These are phyloP conservation scores for Ivindomyrus marchei DNA, from an alignment of 2,113 vertebrate species.

Conservation along the genomic window DNA sequence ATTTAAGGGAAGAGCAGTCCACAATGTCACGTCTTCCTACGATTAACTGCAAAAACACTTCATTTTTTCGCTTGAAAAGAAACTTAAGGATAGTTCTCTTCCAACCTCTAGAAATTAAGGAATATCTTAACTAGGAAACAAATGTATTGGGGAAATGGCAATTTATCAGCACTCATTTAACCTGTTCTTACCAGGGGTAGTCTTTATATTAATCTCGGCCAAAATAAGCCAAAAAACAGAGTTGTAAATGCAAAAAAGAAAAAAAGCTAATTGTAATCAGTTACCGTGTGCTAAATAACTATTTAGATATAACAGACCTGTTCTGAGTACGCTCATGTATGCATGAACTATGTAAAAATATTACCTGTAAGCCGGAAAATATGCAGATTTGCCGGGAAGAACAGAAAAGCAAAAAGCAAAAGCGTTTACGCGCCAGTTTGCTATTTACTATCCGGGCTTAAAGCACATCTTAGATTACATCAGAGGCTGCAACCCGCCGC, in stretches of 20 bases:
- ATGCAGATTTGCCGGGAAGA: background rate
- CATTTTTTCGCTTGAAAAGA: background rate
- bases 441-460: background rate
- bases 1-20: background rate
- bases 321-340: background rate
- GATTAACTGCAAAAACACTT: background rate
- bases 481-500: background rate
- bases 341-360: background rate
- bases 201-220: background rate
- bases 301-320: background rate
- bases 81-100: background rate
- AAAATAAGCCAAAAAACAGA: background rate
- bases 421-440: background rate
- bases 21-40: background rate
- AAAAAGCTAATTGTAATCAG: background rate
- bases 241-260: background rate
- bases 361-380: background rate
- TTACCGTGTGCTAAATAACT: background rate
- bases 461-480: background rate
- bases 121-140: background rate
- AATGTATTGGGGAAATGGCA: background rate
- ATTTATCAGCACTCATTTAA: background rate
- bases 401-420: background rate
- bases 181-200: background rate
- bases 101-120: background rate